A percentile compares a stretch with the other conserved stretches of the same genome.
These are phyloP conservation scores for Rhynchomys soricoides DNA, from an alignment of 2,113 vertebrate species.

Conservation along the genomic window DNA sequence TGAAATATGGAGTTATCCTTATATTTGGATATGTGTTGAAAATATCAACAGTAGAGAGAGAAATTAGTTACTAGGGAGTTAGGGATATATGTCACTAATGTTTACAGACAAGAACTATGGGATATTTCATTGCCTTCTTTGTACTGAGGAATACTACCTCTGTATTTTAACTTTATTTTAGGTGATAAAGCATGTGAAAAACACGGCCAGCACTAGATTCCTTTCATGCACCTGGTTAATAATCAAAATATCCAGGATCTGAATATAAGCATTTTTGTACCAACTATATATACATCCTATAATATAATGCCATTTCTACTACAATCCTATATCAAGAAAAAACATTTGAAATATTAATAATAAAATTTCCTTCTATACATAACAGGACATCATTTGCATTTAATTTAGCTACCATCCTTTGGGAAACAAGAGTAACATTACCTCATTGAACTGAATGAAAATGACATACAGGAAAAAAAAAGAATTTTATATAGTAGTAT, in stretches of 20 bases:
- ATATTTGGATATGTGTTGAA: conserved; percentile 15
- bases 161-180: conserved; percentile 31
- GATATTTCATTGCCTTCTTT: not conserved
- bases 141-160: not conserved
- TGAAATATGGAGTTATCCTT: not conserved
- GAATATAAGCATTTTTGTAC: not conserved
- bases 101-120: not conserved
- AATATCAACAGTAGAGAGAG: not conserved
- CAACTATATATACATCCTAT: not conserved
- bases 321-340: not conserved
- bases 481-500: not conserved
- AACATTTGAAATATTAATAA: conserved; percentile 14
- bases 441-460: not conserved
- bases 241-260: not conserved
- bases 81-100: not conserved
- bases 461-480: not conserved
- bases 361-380: conserved; percentile 1
- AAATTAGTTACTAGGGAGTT: not conserved
- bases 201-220: not conserved
- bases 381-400: not conserved
- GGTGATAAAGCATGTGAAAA: not conserved
- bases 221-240: not conserved
- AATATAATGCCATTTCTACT: not conserved
- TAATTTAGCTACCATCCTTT: not conserved
- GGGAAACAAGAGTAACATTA: not conserved